Conservation (phyloP, 1,140 invertebrate genomes). For the Zophobas atratus region DNA sequence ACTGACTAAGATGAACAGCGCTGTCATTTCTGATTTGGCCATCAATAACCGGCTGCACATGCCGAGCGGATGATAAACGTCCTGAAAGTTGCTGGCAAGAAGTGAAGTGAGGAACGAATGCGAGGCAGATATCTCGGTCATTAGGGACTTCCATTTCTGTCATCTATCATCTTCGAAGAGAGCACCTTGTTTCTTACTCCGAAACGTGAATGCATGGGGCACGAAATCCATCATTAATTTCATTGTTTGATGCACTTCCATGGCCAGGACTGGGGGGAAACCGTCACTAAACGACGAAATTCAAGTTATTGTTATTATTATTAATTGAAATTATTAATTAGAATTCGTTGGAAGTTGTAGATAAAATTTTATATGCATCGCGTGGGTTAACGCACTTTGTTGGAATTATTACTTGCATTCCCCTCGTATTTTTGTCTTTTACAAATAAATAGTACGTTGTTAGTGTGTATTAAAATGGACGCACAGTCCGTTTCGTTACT, state of each 20-base stretch:
- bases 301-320: too few species aligned
- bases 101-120: constrained; percentile 57
- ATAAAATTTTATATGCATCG: too few species aligned
- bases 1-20: constrained; percentile 65
- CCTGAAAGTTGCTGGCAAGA: constrained; percentile 56
- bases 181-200: constrained; percentile 41
- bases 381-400: too few species aligned
- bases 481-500: too few species aligned
- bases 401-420: too few species aligned
- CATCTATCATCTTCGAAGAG: constrained; percentile 62
- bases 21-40: constrained; percentile 65
- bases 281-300: too few species aligned
- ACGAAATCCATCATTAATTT: constrained; percentile 34
- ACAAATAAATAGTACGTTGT: too few species aligned
- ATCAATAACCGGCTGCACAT: constrained; percentile 62
- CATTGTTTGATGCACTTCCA: neutral
- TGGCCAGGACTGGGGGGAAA: too few species aligned
- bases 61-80: constrained; percentile 59
- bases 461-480: too few species aligned
- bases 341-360: too few species aligned
- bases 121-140: constrained; percentile 62
- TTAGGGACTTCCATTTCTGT: constrained; percentile 63
- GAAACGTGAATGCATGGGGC: constrained; percentile 28
- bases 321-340: too few species aligned
- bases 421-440: too few species aligned